These are phyloP conservation scores for Lagopus muta DNA, from an alignment of 2,113 vertebrate genomes.

Conservation along the genomic window DNA sequence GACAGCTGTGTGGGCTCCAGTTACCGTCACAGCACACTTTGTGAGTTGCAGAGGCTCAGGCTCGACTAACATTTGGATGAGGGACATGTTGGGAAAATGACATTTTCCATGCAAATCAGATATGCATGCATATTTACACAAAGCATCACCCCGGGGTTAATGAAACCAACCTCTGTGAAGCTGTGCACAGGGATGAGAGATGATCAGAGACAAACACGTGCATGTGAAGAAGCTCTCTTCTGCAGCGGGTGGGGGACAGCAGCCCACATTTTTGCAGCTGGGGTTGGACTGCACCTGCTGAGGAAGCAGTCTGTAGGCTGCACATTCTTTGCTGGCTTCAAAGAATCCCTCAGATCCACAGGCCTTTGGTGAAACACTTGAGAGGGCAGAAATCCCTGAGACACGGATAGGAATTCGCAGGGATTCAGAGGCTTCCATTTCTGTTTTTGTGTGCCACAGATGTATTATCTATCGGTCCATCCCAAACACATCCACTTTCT, in stretches of 20 bases:
- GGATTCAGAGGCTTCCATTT: not conserved
- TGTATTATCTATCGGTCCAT: not conserved
- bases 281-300: not conserved
- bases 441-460: constrained; percentile 30
- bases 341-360: not conserved
- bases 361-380: not conserved
- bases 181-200: not conserved
- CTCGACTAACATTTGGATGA: not conserved
- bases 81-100: not conserved
- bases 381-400: not conserved
- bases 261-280: not conserved
- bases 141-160: not conserved
- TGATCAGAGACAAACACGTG: not conserved
- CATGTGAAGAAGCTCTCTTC: not conserved
- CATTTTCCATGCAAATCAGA: constrained; percentile 4
- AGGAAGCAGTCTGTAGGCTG: not conserved
- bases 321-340: constrained; percentile 22
- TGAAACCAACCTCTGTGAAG: not conserved
- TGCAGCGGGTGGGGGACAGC: not conserved
- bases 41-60: not conserved
- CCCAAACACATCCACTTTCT: constrained; percentile 24
- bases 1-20: not conserved
- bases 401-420: not conserved
- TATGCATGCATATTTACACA: not conserved
- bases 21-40: not conserved